phyloP scores from a whole-genome alignment of 2,113 vertebrate genomes.

The Engystomops pustulosus region DNA sequence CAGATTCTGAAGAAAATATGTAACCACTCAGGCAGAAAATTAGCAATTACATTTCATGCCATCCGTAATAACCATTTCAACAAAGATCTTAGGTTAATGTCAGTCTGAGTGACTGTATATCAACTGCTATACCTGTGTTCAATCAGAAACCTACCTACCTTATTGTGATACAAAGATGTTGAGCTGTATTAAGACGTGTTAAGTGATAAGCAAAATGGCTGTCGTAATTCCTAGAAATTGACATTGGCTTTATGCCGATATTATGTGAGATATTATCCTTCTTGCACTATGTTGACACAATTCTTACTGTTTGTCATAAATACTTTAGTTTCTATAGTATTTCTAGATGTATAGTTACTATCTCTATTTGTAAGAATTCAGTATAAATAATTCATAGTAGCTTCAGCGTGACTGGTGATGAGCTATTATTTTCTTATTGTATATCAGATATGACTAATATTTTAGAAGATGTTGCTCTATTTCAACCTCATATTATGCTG shows the following conservation, averaged over 20 bases:
- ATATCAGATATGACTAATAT: background rate
- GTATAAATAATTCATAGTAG: background rate
- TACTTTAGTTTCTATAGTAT: background rate
- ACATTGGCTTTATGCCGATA: slow-evolving; percentile 67
- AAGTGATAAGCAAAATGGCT: slow-evolving; percentile 84
- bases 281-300: background rate
- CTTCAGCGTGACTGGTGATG: background rate
- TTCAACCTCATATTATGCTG: background rate
- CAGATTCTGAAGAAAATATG: slow-evolving; percentile 87
- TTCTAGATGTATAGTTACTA: background rate
- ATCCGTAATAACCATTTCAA: slow-evolving; percentile 98
- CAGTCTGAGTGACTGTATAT: slow-evolving; percentile 87
- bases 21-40: slow-evolving; percentile 92
- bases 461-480: background rate
- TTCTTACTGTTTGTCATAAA: slow-evolving; percentile 2
- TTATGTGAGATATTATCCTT: slow-evolving; percentile 9
- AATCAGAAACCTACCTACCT: slow-evolving; percentile 78
- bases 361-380: background rate
- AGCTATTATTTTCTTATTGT: background rate
- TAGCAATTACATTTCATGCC: slow-evolving; percentile 95
- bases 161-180: slow-evolving; percentile 72
- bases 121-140: slow-evolving; percentile 91
- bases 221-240: slow-evolving; percentile 79
- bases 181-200: slow-evolving; percentile 78
- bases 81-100: slow-evolving; percentile 92